phyloP scores from a whole-genome alignment of 1,140 invertebrate species.

The Battus philenor region DNA sequence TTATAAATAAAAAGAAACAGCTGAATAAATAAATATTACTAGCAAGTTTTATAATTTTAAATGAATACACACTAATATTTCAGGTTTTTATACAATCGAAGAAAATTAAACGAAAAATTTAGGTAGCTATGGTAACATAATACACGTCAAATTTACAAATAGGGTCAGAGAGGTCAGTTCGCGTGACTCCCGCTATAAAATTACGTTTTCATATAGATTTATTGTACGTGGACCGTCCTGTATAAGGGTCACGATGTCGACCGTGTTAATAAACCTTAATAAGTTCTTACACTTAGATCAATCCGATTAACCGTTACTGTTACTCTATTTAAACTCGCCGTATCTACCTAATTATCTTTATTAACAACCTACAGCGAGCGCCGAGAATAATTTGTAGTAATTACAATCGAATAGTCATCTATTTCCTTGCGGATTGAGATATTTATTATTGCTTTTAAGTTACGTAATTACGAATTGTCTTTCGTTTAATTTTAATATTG shows the following conservation, averaged over 20 bases:
- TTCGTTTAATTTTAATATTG: too few relatives aligned
- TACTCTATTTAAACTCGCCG: constrained; percentile 43
- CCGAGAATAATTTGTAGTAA: constrained; percentile 24
- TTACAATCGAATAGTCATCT: constrained; percentile 21
- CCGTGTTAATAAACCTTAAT: constrained; percentile 65
- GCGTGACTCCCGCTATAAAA: constrained; percentile 61
- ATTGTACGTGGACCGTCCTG: constrained; percentile 41
- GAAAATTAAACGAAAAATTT: too few relatives aligned
- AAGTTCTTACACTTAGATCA: constrained; percentile 41
- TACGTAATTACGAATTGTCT: constrained; percentile 1
- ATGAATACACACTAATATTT: too few relatives aligned
- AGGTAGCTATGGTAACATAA: too few relatives aligned
- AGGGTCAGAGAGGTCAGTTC: constrained; percentile 45
- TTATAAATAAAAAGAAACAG: too few relatives aligned
- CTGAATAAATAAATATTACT: too few relatives aligned
- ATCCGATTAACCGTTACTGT: constrained; percentile 34
- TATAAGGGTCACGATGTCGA: constrained; percentile 58
- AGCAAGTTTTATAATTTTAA: too few relatives aligned
- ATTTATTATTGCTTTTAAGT: constrained; percentile 4
- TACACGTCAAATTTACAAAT: constrained; percentile 18
- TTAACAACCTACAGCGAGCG: constrained; percentile 20
- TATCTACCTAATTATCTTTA: constrained; percentile 50
- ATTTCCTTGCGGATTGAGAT: constrained; percentile 16
- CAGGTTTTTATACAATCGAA: too few relatives aligned
- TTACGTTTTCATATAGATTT: constrained; percentile 60